Evolutionary conservation across 1,140 invertebrate genomes (phyloP).

Genomic region (Drosophila nigrodunni): DNA sequence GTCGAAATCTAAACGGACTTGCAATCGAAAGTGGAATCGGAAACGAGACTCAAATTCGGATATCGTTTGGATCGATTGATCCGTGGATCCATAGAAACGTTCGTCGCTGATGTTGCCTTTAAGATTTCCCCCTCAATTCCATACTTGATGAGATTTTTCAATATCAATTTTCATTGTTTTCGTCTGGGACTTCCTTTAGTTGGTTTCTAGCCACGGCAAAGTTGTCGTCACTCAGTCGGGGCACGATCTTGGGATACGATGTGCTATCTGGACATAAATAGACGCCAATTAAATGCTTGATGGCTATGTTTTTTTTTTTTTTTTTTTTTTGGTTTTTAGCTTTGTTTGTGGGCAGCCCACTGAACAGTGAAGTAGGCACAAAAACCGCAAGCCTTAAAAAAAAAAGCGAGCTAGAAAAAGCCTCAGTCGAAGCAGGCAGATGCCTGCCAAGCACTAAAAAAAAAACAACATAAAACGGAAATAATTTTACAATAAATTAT

Average conservation of each 20-base stretch:
- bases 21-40: constrained; percentile 17
- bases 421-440: constrained; percentile 24
- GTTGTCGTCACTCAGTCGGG: constrained; percentile 68
- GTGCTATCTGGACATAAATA: constrained; percentile 81
- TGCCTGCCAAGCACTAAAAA: constrained; percentile 7
- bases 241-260: constrained; percentile 67
- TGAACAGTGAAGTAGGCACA: constrained; percentile 18
- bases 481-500: constrained; percentile 81
- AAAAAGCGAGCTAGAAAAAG: constrained; percentile 3
- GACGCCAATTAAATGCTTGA: constrained; percentile 79
- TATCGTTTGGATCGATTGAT: constrained; percentile 41
- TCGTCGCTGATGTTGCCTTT: constrained; percentile 63
- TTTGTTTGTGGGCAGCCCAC: constrained; percentile 19
- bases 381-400: background rate
- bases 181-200: background rate
- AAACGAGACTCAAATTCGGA: constrained; percentile 3
- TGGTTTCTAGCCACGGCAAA: constrained; percentile 1
- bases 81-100: constrained; percentile 6
- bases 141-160: constrained; percentile 47
- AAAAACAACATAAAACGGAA: constrained; percentile 57
- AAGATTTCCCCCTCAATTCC: constrained; percentile 55
- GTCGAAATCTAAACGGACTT: constrained; percentile 28
- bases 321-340: background rate
- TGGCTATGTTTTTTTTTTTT: constrained; percentile 46
- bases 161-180: constrained; percentile 81